phyloP scores from a whole-genome alignment of 2,113 vertebrate genomes.

The Recurvirostra avosetta region DNA sequence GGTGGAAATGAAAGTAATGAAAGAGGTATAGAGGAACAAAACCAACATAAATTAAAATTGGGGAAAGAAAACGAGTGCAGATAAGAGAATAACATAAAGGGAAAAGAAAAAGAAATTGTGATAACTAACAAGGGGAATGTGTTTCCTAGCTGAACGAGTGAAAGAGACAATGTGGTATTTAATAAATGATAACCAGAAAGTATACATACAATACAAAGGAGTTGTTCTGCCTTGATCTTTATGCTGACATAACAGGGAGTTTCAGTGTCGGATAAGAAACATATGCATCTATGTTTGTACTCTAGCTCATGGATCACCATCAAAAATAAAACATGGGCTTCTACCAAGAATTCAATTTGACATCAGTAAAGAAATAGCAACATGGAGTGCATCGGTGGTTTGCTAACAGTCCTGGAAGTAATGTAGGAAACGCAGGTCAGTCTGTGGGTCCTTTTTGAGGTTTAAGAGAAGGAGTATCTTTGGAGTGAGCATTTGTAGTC shows the following conservation, averaged over 20 bases:
- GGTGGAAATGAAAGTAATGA: background rate
- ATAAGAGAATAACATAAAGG: background rate
- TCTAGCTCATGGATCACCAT: background rate
- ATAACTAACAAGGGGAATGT: background rate
- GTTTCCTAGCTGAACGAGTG: background rate
- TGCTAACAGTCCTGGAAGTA: background rate
- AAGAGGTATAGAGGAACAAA: background rate
- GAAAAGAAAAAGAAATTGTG: background rate
- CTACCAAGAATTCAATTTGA: background rate
- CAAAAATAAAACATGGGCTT: background rate
- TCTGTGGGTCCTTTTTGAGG: background rate
- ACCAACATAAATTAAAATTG: background rate
- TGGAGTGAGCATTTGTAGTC: background rate
- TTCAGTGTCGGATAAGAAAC: background rate
- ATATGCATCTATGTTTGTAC: fast-evolving
- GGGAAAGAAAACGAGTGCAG: background rate
- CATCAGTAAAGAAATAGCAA: background rate
- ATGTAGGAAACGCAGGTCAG: background rate
- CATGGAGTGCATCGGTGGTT: background rate
- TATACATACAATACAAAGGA: background rate
- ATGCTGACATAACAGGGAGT: background rate
- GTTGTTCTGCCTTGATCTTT: background rate
- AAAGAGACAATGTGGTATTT: background rate
- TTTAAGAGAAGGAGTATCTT: background rate
- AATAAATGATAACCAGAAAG: background rate